Percentiles rank a stretch among this genome's conserved stretches.
These are phyloP conservation scores for Drosophila tanythrix DNA, from an alignment of 2,888 invertebrate genomes.

Conservation along the genomic window DNA sequence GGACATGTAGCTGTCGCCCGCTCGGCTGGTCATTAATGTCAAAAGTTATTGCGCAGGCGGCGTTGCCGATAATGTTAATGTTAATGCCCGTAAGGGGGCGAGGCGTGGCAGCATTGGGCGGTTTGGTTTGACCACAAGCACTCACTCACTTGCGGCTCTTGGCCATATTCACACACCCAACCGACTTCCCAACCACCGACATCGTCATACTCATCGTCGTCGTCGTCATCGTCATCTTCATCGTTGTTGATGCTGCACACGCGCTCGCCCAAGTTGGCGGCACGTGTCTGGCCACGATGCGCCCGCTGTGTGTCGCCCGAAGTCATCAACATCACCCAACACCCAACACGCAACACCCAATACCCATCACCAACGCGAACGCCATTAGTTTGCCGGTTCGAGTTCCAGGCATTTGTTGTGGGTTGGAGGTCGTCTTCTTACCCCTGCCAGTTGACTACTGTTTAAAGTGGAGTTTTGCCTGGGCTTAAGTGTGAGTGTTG, in stretches of 20 bases:
- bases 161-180: slow-evolving; percentile 15
- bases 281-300: slow-evolving; percentile 71
- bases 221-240: slow-evolving; percentile 33
- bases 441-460: slow-evolving; percentile 35
- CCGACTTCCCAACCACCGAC: slow-evolving; percentile 14
- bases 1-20: slow-evolving; percentile 54
- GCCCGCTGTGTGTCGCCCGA: slow-evolving; percentile 61
- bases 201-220: slow-evolving; percentile 40
- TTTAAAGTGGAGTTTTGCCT: slow-evolving; percentile 60
- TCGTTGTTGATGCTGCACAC: slow-evolving; percentile 78
- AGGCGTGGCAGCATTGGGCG: slow-evolving; percentile 33
- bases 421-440: neutral
- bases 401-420: slow-evolving; percentile 37
- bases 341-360: neutral
- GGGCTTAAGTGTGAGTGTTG: slow-evolving; percentile 22
- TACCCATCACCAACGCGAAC: slow-evolving; percentile 49
- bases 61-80: slow-evolving; percentile 69
- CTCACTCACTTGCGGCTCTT: slow-evolving; percentile 63
- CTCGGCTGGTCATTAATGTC: slow-evolving; percentile 73
- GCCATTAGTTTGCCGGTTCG: slow-evolving; percentile 69
- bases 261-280: slow-evolving; percentile 77
- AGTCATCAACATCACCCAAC: slow-evolving; percentile 42
- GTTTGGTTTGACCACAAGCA: slow-evolving; percentile 71
- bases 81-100: slow-evolving; percentile 36
- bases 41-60: slow-evolving; percentile 80